Conservation (phyloP, 2,113 vertebrate species). For the Budorcas taxicolor region DNA sequence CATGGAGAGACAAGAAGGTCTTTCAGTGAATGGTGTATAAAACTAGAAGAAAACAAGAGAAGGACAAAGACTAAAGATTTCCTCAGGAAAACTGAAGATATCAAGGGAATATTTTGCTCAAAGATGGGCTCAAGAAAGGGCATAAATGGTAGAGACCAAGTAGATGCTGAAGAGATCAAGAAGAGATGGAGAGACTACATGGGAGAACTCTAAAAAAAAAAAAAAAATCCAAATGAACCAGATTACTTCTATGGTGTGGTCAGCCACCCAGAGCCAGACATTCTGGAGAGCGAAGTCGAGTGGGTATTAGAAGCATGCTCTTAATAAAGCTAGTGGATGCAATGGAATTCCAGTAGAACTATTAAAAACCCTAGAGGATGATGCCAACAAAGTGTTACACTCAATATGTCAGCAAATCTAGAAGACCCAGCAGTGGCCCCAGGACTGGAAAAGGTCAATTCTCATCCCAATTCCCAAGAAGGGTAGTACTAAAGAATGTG, state of each 20-base stretch:
- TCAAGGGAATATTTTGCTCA: not conserved
- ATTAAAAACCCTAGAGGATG: not conserved
- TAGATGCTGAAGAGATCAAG: not conserved
- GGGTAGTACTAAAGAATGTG: not conserved
- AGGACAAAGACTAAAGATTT: not conserved
- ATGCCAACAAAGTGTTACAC: not conserved
- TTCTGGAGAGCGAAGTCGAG: not conserved
- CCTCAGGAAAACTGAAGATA: not conserved
- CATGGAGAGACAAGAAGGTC: not conserved
- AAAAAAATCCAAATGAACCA: not conserved
- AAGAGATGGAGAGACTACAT: not conserved
- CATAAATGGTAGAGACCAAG: not conserved
- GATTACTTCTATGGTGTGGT: not conserved
- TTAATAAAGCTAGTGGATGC: not conserved
- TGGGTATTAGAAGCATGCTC: not conserved
- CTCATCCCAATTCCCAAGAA: not conserved
- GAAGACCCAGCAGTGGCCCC: not conserved
- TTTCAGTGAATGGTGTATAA: not conserved
- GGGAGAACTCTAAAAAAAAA: not conserved
- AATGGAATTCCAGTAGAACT: not conserved
- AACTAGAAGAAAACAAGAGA: not conserved
- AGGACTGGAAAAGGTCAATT: not conserved
- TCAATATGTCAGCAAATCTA: not conserved
- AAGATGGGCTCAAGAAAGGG: not conserved
- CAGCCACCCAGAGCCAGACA: not conserved